Base-by-base conservation (phyloP, 2,113 vertebrate species). In the Gobio gobio region DNA sequence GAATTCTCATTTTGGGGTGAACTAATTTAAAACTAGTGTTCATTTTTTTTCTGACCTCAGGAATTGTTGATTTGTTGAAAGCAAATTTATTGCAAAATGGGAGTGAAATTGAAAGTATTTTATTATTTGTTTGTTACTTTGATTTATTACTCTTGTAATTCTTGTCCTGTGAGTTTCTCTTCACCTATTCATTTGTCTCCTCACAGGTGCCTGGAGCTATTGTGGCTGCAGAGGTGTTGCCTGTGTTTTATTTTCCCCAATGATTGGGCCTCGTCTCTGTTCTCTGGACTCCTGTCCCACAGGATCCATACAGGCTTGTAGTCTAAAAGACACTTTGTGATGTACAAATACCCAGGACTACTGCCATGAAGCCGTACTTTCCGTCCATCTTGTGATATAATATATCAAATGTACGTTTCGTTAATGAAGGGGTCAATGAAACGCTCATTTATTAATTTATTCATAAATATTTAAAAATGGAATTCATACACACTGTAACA, bases 191-290 rank as follows among this genome's bases (percentile, higher is more conserved):
- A 80, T 75, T 82, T 64, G 26, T 83, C 18, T 78, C 51, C 22
- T 82, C 45, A 47, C 49, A 6, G 49, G 0, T 3, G 51, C 33
- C 49, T 36, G 26, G 20, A 79, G 18, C 16, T 9, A 20, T 26
- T 8, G 18, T 66, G 58, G 36, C 54, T 77, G 43, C 24, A 77
- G 26, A 79, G 59, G 49, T 78, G 58, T 54, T 56, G 18, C 36
- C 36, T 22, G 24, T 26, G 26, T 13, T 70, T 81, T 77, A 51
- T 47, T 40, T 73, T 29, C n/a, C 43, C 29, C 43, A 80, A 59
- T 85, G 80, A 33, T 74, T 75, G 58, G 76, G 59, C 61, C 49
- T 56, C 18, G 36, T 66, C 63, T 56, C 16, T 51, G 29, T 68
- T 51, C 29, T 66, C 18, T 26, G 33, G 29, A 59, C 5, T 58